Evolutionary conservation across 2,113 vertebrate species (phyloP).

Genomic region (Boulengeromyrus knoepffleri): DNA sequence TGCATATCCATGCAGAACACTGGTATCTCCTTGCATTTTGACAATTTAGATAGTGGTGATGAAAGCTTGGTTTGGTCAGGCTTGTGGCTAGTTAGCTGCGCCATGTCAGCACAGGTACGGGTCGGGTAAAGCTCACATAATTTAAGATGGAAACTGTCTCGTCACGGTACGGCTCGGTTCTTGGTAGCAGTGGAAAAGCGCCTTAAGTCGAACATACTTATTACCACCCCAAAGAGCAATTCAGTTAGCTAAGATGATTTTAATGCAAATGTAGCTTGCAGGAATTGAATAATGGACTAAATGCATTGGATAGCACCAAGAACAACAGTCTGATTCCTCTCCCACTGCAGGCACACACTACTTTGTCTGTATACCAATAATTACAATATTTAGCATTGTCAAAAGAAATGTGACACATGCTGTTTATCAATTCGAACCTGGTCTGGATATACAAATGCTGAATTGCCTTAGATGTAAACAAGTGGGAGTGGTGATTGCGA

Average conservation of each 20-base stretch:
- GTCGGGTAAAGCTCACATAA: not conserved
- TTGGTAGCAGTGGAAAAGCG: not conserved
- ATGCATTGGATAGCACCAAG: not conserved
- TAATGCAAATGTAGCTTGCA: not conserved
- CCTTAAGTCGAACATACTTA: not conserved
- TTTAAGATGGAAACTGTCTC: not conserved
- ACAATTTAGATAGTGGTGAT: not conserved
- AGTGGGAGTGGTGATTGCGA: not conserved
- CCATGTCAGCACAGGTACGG: not conserved
- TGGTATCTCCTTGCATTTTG: not conserved
- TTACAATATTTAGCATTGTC: not conserved
- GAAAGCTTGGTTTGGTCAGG: not conserved
- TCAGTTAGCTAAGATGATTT: not conserved
- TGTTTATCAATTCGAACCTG: not conserved
- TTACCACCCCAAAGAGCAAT: not conserved
- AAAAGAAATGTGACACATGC: not conserved
- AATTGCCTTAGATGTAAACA: not conserved
- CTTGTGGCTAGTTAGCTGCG: not conserved
- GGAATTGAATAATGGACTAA: slow-evolving; percentile 2
- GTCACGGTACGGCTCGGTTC: not conserved
- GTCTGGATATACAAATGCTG: not conserved
- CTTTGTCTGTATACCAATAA: not conserved
- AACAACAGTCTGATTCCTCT: not conserved
- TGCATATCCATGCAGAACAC: not conserved
- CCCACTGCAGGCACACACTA: not conserved